Conservation (phyloP, 2,888 invertebrate genomes). For the Phoronis australis region DNA sequence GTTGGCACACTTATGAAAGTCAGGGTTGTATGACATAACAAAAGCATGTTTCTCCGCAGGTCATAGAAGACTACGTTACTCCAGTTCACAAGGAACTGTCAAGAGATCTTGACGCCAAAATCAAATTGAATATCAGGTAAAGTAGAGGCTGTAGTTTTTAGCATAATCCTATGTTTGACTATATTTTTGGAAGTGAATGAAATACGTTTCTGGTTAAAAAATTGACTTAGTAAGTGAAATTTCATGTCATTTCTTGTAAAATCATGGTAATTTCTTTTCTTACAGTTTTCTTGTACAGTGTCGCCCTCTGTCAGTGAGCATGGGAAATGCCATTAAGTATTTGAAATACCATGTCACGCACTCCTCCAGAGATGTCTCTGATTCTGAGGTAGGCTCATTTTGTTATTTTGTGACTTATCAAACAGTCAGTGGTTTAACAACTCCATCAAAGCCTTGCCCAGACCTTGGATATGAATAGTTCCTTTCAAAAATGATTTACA, state of each 20-base stretch:
- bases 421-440: too few species aligned
- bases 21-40: too few species aligned
- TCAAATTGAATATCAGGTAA: slow-evolving; percentile 63
- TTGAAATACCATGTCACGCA: slow-evolving; percentile 55
- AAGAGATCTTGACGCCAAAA: slow-evolving; percentile 71
- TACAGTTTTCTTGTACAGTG: slow-evolving; percentile 67
- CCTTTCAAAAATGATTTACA: too few species aligned
- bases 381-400: slow-evolving; percentile 40
- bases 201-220: neutral
- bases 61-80: slow-evolving; percentile 72
- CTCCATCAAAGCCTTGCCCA: too few species aligned
- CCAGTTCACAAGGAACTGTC: slow-evolving; percentile 79
- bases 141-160: too few species aligned
- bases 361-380: slow-evolving; percentile 37
- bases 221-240: too few species aligned
- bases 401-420: too few species aligned
- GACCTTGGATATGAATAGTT: too few species aligned
- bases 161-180: too few species aligned
- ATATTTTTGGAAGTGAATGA: neutral
- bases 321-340: slow-evolving; percentile 78
- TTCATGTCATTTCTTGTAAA: too few species aligned
- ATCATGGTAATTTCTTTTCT: slow-evolving; percentile 5
- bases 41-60: slow-evolving; percentile 42
- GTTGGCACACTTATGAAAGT: too few species aligned
- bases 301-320: slow-evolving; percentile 79